phyloP scores from a whole-genome alignment of 2,888 invertebrate genomes.

The Dioctria rufipes region DNA sequence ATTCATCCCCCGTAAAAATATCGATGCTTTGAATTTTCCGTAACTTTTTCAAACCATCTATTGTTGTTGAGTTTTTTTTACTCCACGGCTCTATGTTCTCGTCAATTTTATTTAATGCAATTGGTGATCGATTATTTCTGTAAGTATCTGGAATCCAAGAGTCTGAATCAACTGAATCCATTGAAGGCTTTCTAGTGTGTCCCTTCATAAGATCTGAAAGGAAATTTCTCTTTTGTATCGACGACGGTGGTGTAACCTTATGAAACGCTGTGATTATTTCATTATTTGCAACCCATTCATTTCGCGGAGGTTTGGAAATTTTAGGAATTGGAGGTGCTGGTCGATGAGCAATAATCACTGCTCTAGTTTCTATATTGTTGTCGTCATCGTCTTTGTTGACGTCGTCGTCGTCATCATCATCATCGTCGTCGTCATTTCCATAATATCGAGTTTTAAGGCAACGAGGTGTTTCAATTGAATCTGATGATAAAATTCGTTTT shows the following conservation, averaged over 20 bases:
- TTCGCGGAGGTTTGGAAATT: not conserved
- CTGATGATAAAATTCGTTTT: constrained; percentile 18
- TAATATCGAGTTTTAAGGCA: not conserved
- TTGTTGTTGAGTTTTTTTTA: constrained; percentile 11
- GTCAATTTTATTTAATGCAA: constrained; percentile 60
- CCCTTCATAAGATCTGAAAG: constrained; percentile 23
- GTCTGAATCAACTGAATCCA: constrained; percentile 64
- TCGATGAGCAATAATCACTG: constrained; percentile 61
- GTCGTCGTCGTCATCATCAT: constrained; percentile 3
- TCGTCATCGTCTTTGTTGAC: constrained; percentile 20
- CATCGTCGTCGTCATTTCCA: constrained; percentile 18
- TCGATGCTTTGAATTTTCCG: constrained; percentile 65
- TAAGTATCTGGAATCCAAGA: constrained; percentile 64
- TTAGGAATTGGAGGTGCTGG: constrained; percentile 61
- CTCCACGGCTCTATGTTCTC: constrained; percentile 64
- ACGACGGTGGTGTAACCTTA: not conserved
- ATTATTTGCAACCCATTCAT: not conserved
- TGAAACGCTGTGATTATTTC: not conserved
- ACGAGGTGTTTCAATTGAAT: constrained; percentile 23
- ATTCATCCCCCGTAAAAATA: constrained; percentile 64
- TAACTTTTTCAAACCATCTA: not conserved
- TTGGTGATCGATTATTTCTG: constrained; percentile 51
- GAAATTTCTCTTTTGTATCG: not conserved
- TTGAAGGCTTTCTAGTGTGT: constrained; percentile 62
- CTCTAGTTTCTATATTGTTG: too few species aligned